Conservation (phyloP, 2,888 invertebrate genomes). For the Malthinus flaveolus region DNA sequence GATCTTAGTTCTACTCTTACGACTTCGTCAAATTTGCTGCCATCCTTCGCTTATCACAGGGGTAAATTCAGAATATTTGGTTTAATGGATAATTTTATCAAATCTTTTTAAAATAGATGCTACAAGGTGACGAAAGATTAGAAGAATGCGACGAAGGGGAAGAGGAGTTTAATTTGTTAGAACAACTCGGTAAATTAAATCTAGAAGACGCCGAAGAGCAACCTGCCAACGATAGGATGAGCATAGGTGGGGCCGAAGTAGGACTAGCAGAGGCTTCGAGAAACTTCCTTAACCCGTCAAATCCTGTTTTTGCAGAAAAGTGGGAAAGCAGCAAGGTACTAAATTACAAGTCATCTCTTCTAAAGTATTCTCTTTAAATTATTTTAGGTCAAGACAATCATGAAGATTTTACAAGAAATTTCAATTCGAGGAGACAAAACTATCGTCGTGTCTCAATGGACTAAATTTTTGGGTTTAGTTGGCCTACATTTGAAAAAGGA, state of each 20-base stretch:
- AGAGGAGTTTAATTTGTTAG: conserved; percentile 62
- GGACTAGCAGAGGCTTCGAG: conserved; percentile 62
- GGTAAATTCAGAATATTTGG: conserved; percentile 50
- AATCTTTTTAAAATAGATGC: conserved; percentile 51
- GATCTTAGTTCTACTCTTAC: conserved; percentile 79
- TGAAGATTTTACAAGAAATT: conserved; percentile 61
- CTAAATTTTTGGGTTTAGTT: conserved; percentile 75
- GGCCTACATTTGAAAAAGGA: conserved; percentile 62
- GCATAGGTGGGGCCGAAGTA: conserved; percentile 47
- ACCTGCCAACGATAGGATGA: conserved; percentile 37
- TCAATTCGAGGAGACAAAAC: conserved; percentile 67
- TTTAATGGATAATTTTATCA: not conserved
- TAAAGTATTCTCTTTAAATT: not conserved
- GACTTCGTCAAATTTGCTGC: conserved; percentile 87
- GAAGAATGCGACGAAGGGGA: conserved; percentile 50
- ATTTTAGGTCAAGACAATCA: conserved; percentile 59
- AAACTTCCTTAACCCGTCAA: conserved; percentile 65
- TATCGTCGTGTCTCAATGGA: conserved; percentile 94
- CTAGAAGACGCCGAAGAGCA: conserved; percentile 50
- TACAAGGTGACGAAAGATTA: conserved; percentile 54
- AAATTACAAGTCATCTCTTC: not conserved
- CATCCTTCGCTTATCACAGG: conserved; percentile 82
- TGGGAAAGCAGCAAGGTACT: conserved; percentile 67
- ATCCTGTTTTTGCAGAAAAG: conserved; percentile 70
- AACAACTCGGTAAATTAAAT: conserved; percentile 66